These are phyloP conservation scores for Sus scrofa DNA, from an alignment of 2,113 vertebrate genomes.

Conservation along the genomic window DNA sequence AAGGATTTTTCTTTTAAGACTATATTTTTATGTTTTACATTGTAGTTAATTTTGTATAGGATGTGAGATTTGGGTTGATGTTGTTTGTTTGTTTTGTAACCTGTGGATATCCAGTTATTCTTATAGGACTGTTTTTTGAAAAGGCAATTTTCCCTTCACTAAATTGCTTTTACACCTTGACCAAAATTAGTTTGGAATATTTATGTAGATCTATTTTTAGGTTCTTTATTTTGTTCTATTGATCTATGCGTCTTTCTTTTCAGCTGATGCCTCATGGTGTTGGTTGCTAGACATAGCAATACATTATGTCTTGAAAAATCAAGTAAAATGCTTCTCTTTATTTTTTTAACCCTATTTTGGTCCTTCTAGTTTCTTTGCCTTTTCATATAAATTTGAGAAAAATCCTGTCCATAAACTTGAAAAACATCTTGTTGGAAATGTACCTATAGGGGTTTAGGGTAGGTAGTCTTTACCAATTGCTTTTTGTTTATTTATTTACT, in stretches of 20 bases:
- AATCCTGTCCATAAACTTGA: background rate
- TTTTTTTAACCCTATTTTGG: slow-evolving; percentile 51
- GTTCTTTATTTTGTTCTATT: background rate
- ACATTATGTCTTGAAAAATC: slow-evolving; percentile 36
- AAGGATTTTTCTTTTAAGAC: background rate
- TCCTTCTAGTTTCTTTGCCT: slow-evolving; percentile 27
- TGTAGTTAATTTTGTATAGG: background rate
- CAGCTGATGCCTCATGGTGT: background rate
- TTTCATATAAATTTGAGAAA: slow-evolving; percentile 48
- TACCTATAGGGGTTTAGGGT: background rate
- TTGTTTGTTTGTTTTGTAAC: background rate
- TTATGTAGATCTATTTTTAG: background rate
- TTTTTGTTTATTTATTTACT: background rate
- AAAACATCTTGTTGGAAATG: background rate
- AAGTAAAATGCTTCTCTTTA: background rate
- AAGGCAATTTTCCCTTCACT: background rate
- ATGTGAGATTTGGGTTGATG: background rate
- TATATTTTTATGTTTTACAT: slow-evolving; percentile 54
- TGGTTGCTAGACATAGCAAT: background rate
- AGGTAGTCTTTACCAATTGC: background rate
- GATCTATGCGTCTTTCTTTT: background rate
- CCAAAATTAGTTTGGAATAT: background rate
- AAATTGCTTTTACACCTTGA: slow-evolving; percentile 7
- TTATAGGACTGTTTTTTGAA: slow-evolving; percentile 17
- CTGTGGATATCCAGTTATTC: background rate